These are phyloP conservation scores for Scomber scombrus DNA, from an alignment of 2,113 vertebrate species.

Conservation along the genomic window DNA sequence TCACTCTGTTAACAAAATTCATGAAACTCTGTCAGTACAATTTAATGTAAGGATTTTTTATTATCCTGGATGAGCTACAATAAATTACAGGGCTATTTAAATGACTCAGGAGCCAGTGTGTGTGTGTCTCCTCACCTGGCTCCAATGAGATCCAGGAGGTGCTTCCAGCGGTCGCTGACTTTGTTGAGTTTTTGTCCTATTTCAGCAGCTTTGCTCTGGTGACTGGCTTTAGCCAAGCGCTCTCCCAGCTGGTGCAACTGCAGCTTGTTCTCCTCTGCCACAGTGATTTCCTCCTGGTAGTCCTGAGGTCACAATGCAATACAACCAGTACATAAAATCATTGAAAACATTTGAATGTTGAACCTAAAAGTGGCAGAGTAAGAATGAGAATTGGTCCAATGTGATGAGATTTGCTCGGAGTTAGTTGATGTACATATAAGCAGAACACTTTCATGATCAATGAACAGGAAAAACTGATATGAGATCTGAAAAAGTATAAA, in stretches of 20 bases:
- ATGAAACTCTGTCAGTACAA: neutral
- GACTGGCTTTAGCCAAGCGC: constrained; percentile 91
- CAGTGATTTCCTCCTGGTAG: constrained; percentile 95
- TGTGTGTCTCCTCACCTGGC: constrained; percentile 87
- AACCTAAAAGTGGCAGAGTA: too few relatives aligned
- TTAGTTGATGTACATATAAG: too few relatives aligned
- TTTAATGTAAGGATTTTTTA: neutral
- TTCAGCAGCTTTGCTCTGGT: constrained; percentile 92
- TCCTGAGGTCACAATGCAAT: constrained; percentile 83
- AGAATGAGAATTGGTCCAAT: too few relatives aligned
- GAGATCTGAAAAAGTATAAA: too few relatives aligned
- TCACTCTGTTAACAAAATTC: constrained; percentile 84
- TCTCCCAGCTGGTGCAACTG: constrained; percentile 95
- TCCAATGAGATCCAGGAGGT: constrained; percentile 95
- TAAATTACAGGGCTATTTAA: neutral
- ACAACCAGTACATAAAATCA: neutral
- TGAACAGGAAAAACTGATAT: too few relatives aligned
- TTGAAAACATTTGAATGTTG: neutral
- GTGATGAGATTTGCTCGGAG: too few relatives aligned
- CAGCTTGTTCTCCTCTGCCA: constrained; percentile 91
- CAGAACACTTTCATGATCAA: too few relatives aligned
- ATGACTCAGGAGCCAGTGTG: neutral
- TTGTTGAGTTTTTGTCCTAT: constrained; percentile 95
- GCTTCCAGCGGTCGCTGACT: constrained; percentile 95
- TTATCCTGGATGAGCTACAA: neutral